Evolutionary conservation across 2,888 invertebrate species (phyloP).

Genomic region (Synergus itoensis): DNA sequence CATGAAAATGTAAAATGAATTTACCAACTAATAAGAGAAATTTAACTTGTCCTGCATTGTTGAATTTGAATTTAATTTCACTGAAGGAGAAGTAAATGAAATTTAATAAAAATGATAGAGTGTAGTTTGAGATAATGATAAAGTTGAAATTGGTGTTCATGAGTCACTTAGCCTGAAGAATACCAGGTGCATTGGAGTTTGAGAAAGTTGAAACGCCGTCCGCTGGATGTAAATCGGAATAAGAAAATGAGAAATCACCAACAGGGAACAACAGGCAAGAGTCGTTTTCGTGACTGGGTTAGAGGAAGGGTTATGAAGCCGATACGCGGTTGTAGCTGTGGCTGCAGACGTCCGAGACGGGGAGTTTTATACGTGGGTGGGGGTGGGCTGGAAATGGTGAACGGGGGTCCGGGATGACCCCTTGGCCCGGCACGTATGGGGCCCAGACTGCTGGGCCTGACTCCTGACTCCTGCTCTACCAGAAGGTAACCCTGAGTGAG

Average conservation of each 20-base stretch:
- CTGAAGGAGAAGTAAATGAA: not conserved
- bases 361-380: conserved; percentile 57
- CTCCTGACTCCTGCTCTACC: conserved; percentile 71
- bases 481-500: conserved; percentile 71
- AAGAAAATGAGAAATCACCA: conserved; percentile 11
- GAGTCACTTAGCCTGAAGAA: not conserved
- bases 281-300: conserved; percentile 1
- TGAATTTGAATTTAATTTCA: not conserved
- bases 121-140: not conserved
- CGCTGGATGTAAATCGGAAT: not conserved
- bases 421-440: conserved; percentile 76
- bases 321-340: not conserved
- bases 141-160: not conserved
- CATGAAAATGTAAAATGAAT: no score
- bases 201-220: not conserved
- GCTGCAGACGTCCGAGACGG: not conserved
- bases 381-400: conserved; percentile 53
- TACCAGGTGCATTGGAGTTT: not conserved
- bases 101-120: no score
- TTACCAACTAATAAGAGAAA: no score
- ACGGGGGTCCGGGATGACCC: conserved; percentile 73
- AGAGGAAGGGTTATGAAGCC: not conserved
- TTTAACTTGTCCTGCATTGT: not conserved
- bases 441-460: conserved; percentile 75
- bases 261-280: not conserved